Base-by-base conservation (phyloP, 2,113 vertebrate genomes). In the Mungos mungo region DNA sequence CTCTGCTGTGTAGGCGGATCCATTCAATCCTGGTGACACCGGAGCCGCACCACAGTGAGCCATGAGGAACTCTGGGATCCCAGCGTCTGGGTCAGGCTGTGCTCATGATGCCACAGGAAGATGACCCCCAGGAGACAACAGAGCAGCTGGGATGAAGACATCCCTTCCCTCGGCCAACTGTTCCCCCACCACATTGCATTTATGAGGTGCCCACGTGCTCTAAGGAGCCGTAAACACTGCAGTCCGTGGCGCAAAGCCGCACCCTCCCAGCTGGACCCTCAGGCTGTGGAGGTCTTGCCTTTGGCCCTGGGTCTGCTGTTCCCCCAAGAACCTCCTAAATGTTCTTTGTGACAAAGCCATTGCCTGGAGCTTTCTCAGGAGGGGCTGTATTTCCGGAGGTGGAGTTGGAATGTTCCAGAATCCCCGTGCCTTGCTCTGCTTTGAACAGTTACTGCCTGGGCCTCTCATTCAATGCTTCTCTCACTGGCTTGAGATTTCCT, bases 401-500 rank as follows among this genome's bases (percentile, higher is more conserved):
- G 65, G 66, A 4, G 27, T 83, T 89, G 87, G 94, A 96, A 97
- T 93, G 68, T 97, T 98, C 96, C 95, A 88, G 93, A 93, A 96
- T 82, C 86, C 76, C 31, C 41, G 0, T 35, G 92, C 80, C 41
- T 84, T 1, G 0, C 57, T 94, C 79, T 21, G 60, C 85, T 95
- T 54, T 93, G 81, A 83, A 81, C 27, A 31, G 27, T 83, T 65
- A 57, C 90, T 68, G 85, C 72, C 50, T 27, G n/a, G 52, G 71
- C 74, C 41, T 88, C 88, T 93, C 47, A 4, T 76, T 88, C 69
- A 60, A 23, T 0, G 1, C 38, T 82, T 84, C 50, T 93, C 57
- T 76, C 31, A 50, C 35, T 1, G 4, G 47, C 15, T 74, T n/a
- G 19, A 27, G 71, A 35, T 57, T 76, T 84, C 71, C 66, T 45